Conservation (phyloP, 2,888 invertebrate genomes). For the Melikaiella ostensackeni region DNA sequence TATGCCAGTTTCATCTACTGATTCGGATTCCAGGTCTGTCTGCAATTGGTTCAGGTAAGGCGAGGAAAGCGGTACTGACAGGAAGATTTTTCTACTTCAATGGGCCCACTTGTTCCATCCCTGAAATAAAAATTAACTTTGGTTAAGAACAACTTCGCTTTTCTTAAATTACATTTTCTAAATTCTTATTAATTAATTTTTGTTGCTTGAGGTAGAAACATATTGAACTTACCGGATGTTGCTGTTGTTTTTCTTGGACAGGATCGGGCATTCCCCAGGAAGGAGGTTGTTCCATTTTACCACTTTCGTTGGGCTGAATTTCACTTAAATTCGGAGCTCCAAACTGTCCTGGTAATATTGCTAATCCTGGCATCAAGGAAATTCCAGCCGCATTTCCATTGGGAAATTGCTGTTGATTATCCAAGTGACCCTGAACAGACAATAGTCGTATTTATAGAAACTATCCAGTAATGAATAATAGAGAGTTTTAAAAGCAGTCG, state of each 20-base stretch:
- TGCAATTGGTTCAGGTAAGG: conserved; percentile 58
- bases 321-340: conserved; percentile 68
- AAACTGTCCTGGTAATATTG: conserved; percentile 70
- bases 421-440: conserved; percentile 68
- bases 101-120: conserved; percentile 80
- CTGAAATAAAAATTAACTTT: conserved; percentile 69
- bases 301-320: conserved; percentile 68
- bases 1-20: conserved; percentile 60
- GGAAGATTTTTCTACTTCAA: conserved; percentile 56
- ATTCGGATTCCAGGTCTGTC: conserved; percentile 62
- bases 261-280: conserved; percentile 73
- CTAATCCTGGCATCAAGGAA: conserved; percentile 71
- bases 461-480: not conserved
- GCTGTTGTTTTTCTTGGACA: conserved; percentile 72
- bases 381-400: conserved; percentile 72
- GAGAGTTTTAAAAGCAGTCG: not conserved
- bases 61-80: conserved; percentile 54
- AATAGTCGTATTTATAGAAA: conserved; percentile 7
- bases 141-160: not conserved
- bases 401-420: conserved; percentile 73
- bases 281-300: conserved; percentile 71
- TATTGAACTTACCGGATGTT: conserved; percentile 67
- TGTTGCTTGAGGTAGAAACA: not conserved
- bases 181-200: conserved; percentile 24
- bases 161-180: not conserved